These are phyloP conservation scores for Thaumatotibia leucotreta DNA, from an alignment of 1,140 invertebrate species.

Conservation along the genomic window DNA sequence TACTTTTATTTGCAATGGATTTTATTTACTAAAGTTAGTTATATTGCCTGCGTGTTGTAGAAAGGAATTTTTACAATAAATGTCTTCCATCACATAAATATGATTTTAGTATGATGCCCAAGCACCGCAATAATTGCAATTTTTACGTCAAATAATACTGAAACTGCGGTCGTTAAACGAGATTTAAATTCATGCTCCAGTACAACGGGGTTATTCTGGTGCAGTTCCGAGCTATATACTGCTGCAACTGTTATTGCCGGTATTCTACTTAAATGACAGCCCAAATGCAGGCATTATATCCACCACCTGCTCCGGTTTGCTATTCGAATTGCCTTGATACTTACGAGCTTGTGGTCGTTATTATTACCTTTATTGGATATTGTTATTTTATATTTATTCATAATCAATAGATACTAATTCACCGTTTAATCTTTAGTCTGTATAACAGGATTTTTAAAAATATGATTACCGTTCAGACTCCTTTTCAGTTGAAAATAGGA, in stretches of 20 bases:
- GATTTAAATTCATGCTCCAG: slow-evolving; percentile 10
- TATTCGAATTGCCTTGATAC: not conserved
- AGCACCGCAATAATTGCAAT: not conserved
- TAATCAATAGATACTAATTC: too few relatives aligned
- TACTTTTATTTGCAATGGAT: not conserved
- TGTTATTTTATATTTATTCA: too few relatives aligned
- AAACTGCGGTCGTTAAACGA: slow-evolving; percentile 5
- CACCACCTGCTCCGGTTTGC: slow-evolving; percentile 2
- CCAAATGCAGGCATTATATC: slow-evolving; percentile 7
- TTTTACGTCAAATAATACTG: slow-evolving; percentile 4
- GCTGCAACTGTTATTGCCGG: slow-evolving; percentile 11
- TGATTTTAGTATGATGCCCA: too few relatives aligned
- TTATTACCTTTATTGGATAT: too few relatives aligned
- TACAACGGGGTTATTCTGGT: not conserved
- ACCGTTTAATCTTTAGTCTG: too few relatives aligned
- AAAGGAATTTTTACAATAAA: too few relatives aligned
- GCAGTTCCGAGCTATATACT: not conserved
- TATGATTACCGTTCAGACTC: too few relatives aligned
- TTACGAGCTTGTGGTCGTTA: too few relatives aligned
- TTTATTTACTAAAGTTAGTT: not conserved
- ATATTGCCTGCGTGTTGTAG: too few relatives aligned
- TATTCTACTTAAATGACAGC: slow-evolving; percentile 8
- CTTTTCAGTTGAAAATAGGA: not conserved
- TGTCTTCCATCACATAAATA: too few relatives aligned
- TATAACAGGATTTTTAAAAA: too few relatives aligned